Base-by-base conservation (phyloP, 2,113 vertebrate genomes). In the Otolemur garnettii region DNA sequence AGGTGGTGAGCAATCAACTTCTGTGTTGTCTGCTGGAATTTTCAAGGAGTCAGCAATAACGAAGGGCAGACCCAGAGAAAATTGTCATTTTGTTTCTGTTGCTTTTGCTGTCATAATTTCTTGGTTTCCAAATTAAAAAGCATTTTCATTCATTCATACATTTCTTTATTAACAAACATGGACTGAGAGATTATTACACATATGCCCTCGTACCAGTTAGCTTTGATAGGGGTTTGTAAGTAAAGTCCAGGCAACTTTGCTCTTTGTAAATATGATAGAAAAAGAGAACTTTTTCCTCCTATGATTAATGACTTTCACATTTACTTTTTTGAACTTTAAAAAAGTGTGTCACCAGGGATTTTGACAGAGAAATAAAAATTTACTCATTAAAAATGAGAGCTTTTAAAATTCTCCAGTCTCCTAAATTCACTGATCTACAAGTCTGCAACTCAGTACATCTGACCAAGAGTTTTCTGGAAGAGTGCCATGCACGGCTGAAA, bases 381-480 rank as follows among this genome's bases (percentile, higher is more conserved):
- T 64, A 33, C 38, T 77, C 53, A 45, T 81, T 77, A 84, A 77
- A 95, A 87, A 69, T 2, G 45, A 95, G 30, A 26, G 38, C 14
- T 83, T 78, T 35, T 89, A 82, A 59, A 2, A 80, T 95, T 81
- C 89, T 80, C 53, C 21, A 71, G 59, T 30, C 64, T 90, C 85
- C 33, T 50, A 79, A 50, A 5, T 94, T 93, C 64, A 30, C 72
- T 13, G 45, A 89, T 72, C 55, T 21, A 8, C 35, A 38, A 68
- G n/a, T 60, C 62, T 80, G 68, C 75, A 69, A 50, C 71, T 85
- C 71, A 26, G 26, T 30, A 15, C 71, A 77, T 78, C n/a, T 22
- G 79, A 86, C 69, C 86, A 87, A 88, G 92, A 84, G 57, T 45
- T 95, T 94, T 93, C 59, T 96, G 96, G 96, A 94, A 1, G 30